Base-by-base conservation (phyloP, 2,797 vertebrate genomes). In the Protonibea diacanthus region DNA sequence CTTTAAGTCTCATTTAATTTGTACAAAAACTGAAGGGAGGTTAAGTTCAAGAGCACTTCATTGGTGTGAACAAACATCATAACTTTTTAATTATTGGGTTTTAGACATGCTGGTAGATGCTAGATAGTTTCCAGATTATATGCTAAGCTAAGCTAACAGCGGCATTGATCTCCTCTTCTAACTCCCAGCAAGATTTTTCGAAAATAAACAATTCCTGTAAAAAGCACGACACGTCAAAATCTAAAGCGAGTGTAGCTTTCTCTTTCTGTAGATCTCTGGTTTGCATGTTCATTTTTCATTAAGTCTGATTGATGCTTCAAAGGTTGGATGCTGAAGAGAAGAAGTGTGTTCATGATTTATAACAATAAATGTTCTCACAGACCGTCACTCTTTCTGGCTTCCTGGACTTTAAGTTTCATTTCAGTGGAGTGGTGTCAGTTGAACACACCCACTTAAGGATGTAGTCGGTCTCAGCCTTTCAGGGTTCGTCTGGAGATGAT, bases 331-430 rank as follows among this genome's bases (percentile, higher is more conserved):
- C 2, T 55, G 11, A 17, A 6, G 38, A 76, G 20, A 71, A 76
- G 17, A 71, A 15, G 40, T 23, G 18, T 72, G 44, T 38, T 63
- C 38, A 14, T 49, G 58, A 51, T 62, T 49, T 52, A 47, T 12
- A 25, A 40, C 21, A 89, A 84, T 88, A 90, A 88, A 87, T 67
- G 6, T 25, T 40, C 6, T 29, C 0, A 23, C 3, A 57, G n/a
- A n/a, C n/a, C 40, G 5, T 67, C 25, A 8, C 6, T 49, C 1
- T 74, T 51, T 66, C 15, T 12, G 53, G 21, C 21, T 66, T 61
- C 7, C 0, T 69, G 23, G 6, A 21, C 12, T 29, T 25, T 86
- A 52, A 76, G 89, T 92, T 91, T 92, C 72, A 3, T 83, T 91
- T 91, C 74, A 67, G 66, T 1, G 2, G 68, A 80, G 57, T 59